Conservation (phyloP, 2,797 vertebrate genomes). For the Discoglossus pictus region DNA sequence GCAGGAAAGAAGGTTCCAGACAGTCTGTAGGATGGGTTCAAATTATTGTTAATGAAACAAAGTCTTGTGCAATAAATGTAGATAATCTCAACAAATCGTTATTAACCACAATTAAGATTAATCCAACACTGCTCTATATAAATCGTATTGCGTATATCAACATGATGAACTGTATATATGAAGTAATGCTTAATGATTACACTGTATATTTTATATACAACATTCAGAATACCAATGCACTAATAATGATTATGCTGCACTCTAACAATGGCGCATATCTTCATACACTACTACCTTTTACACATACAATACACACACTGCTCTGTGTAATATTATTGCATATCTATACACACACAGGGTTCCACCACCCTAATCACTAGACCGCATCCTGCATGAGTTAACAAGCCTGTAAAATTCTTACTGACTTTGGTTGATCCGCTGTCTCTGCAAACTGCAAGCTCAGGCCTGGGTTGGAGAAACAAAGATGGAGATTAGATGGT, state of each 20-base stretch:
- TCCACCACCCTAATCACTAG: conserved; percentile 20
- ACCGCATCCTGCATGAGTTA: conserved; percentile 70
- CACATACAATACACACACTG: conserved; percentile 29
- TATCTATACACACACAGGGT: no score
- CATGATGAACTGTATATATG: no score
- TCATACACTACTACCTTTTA: no score
- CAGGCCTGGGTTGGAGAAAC: conserved; percentile 74
- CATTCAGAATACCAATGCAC: background rate
- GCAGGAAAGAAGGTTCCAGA: conserved; percentile 1
- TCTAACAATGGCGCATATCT: no score
- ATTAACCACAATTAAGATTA: no score
- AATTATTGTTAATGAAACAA: conserved; percentile 22
- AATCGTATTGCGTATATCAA: no score
- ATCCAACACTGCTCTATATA: no score
- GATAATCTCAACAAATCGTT: no score
- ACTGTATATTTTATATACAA: no score
- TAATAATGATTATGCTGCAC: no score
- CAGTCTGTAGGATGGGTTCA: conserved; percentile 31
- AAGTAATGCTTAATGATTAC: no score
- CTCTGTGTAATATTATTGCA: background rate
- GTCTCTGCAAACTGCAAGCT: conserved; percentile 94
- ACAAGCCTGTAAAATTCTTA: conserved; percentile 88
- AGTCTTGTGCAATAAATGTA: no score
- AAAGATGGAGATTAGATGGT: background rate
- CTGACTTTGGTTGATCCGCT: conserved; percentile 99